These are phyloP conservation scores for Mycetomoellerius zeteki DNA, from an alignment of 1,140 invertebrate species.

Conservation along the genomic window DNA sequence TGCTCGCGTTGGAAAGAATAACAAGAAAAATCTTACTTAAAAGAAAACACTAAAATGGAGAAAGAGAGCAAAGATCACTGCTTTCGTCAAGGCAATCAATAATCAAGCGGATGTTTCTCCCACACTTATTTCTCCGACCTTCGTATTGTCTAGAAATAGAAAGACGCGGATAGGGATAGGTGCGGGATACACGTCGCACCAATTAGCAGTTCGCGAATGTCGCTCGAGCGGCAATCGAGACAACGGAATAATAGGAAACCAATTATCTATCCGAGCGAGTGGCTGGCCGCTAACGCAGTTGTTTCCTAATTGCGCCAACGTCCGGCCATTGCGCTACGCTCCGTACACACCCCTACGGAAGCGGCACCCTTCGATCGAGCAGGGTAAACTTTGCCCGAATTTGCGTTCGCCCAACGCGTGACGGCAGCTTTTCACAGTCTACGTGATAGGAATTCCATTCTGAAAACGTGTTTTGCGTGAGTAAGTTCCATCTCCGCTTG, in stretches of 20 bases:
- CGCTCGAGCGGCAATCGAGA: conserved; percentile 69
- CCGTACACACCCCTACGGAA: conserved; percentile 50
- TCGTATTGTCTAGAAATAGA: background rate
- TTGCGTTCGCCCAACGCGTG: conserved; percentile 47
- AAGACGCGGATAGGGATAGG: conserved; percentile 37
- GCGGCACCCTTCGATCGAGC: conserved; percentile 54
- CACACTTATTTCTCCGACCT: background rate
- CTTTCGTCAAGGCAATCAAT: background rate
- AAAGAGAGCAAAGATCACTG: background rate
- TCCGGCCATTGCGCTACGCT: conserved; percentile 62
- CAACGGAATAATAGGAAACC: conserved; percentile 77
- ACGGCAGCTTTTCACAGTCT: conserved; percentile 56
- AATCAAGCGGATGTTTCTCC: background rate
- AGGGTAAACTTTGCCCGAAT: conserved; percentile 65
- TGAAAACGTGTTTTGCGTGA: conserved; percentile 23
- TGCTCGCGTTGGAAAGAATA: background rate
- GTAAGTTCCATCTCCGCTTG: background rate
- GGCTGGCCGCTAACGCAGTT: conserved; percentile 76
- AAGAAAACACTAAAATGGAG: background rate
- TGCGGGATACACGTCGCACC: conserved; percentile 66
- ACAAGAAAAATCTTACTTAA: background rate
- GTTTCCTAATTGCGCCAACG: conserved; percentile 79
- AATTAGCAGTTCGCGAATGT: conserved; percentile 75
- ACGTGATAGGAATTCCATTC: conserved; percentile 51
- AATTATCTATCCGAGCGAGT: conserved; percentile 72